Percentiles rank a stretch among this genome's conserved stretches.
Conservation (phyloP, 2,113 vertebrate genomes). For the Lutjanus erythropterus region DNA sequence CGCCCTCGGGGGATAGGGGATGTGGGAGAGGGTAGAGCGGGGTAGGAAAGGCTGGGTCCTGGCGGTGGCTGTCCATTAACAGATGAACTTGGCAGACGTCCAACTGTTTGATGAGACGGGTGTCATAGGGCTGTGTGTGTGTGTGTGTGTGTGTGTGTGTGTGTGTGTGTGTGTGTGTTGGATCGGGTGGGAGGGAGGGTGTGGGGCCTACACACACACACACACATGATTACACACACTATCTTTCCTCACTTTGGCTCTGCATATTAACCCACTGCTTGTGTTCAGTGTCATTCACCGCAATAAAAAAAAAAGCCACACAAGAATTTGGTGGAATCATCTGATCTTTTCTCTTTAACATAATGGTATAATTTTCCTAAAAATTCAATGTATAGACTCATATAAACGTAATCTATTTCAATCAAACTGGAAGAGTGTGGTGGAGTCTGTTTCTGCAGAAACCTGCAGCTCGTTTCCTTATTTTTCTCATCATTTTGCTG, state of each 20-base stretch:
- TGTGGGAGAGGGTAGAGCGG: constrained; percentile 80
- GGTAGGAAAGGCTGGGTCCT: constrained; percentile 84
- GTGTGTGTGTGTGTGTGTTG: constrained; percentile 20
- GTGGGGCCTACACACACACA: background rate
- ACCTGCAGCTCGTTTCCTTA: no score
- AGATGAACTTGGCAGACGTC: constrained; percentile 97
- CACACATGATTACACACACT: constrained; percentile 12
- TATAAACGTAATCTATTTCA: no score
- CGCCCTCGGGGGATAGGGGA: constrained; percentile 90
- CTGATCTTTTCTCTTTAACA: no score
- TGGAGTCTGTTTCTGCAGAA: no score
- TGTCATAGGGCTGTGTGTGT: constrained; percentile 82
- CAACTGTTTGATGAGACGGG: constrained; percentile 93
- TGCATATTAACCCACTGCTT: constrained; percentile 55
- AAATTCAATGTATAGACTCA: no score
- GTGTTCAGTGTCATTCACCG: background rate
- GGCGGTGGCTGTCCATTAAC: constrained; percentile 95
- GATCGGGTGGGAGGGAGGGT: background rate
- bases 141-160: constrained; percentile 28
- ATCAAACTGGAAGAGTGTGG: no score
- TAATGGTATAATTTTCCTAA: no score
- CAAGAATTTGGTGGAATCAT: no score
- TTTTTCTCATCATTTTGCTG: no score
- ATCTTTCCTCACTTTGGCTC: constrained; percentile 33
- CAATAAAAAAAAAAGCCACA: no score